These are phyloP conservation scores for Myopa tessellatipennis DNA, from an alignment of 2,888 invertebrate species.

Conservation along the genomic window DNA sequence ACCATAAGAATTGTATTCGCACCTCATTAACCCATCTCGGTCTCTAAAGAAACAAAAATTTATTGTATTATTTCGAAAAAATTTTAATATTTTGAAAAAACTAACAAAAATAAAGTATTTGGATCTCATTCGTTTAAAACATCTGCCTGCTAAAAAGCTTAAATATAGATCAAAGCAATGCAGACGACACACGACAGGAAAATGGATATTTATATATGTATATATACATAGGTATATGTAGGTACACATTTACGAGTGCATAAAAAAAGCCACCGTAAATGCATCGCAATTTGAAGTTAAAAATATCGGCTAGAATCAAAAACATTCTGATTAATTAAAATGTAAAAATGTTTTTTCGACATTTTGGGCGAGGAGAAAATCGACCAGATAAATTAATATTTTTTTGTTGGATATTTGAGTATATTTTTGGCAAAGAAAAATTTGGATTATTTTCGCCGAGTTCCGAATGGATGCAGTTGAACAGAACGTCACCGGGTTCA, in stretches of 20 bases:
- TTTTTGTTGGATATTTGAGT: too few relatives aligned
- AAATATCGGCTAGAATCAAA: neutral
- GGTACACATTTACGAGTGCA: neutral
- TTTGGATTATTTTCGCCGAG: too few relatives aligned
- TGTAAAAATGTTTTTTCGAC: neutral
- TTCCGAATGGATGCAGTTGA: too few relatives aligned
- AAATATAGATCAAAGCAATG: conserved; percentile 24
- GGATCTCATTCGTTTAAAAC: neutral
- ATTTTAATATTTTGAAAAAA: neutral
- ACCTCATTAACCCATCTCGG: conserved; percentile 16
- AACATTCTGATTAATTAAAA: neutral
- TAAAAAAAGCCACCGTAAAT: neutral
- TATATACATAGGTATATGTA: neutral
- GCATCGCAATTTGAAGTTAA: neutral
- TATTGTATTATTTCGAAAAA: neutral
- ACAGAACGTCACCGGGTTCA: too few relatives aligned
- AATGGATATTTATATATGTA: neutral
- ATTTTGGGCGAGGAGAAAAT: too few relatives aligned
- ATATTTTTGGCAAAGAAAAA: too few relatives aligned
- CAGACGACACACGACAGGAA: neutral
- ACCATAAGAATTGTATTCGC: conserved; percentile 2
- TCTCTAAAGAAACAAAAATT: neutral
- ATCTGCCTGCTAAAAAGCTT: conserved; percentile 10
- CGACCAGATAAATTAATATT: too few relatives aligned
- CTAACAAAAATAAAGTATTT: neutral